Percentiles rank a stretch among this genome's conserved stretches.
These are phyloP conservation scores for Drosophila austrosaltans DNA, from an alignment of 2,888 invertebrate species.

Conservation along the genomic window DNA sequence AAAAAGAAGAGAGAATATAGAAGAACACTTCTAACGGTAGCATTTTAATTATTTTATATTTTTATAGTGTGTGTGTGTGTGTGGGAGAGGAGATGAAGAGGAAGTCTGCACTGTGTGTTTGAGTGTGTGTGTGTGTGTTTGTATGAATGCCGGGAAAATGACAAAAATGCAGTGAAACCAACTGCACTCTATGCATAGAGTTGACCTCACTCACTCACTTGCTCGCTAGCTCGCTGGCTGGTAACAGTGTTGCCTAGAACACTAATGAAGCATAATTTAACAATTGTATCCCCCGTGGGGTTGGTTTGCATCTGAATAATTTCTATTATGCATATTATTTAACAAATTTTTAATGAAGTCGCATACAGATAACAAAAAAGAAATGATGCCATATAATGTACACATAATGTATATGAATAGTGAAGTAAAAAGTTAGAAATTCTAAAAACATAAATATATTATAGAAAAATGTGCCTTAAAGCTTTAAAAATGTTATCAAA, in stretches of 20 bases:
- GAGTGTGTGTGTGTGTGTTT: conserved; percentile 10
- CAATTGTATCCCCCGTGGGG: conserved; percentile 50
- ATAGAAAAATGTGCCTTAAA: too few relatives aligned
- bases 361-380: conserved; percentile 36
- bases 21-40: conserved; percentile 59
- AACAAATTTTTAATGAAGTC: conserved; percentile 66
- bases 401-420: background rate
- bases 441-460: too few relatives aligned
- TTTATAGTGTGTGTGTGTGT: conserved; percentile 32
- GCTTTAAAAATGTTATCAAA: too few relatives aligned
- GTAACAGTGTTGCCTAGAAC: conserved; percentile 36
- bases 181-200: conserved; percentile 47
- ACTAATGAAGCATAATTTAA: conserved; percentile 78
- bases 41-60: conserved; percentile 78
- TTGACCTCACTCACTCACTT: conserved; percentile 42
- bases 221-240: too few relatives aligned
- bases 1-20: conserved; percentile 35
- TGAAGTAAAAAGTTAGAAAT: background rate
- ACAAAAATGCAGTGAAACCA: conserved; percentile 45
- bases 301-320: conserved; percentile 59
- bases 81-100: background rate
- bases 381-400: background rate
- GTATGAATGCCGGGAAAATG: conserved; percentile 54
- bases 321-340: conserved; percentile 52
- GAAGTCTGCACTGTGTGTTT: conserved; percentile 20